A percentile compares a stretch with the other conserved stretches of the same genome.
Evolutionary conservation across 2,888 invertebrate species (phyloP).

Genomic region (Ectropis crepuscularia): DNA sequence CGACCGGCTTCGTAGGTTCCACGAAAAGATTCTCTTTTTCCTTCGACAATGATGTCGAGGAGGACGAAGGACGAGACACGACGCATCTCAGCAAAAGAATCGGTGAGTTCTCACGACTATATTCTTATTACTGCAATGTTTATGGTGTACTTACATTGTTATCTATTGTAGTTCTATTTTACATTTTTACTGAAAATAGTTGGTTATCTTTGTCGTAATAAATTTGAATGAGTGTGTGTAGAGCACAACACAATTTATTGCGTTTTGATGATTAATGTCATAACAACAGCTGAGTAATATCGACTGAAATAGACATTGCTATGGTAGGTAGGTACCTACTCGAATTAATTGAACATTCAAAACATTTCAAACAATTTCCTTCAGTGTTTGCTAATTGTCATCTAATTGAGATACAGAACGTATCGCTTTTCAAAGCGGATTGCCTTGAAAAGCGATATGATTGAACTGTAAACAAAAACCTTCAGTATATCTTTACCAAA

Average conservation of each 20-base stretch:
- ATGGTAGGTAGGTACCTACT: too few species aligned
- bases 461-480: slow-evolving; percentile 6
- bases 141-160: slow-evolving; percentile 6
- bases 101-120: slow-evolving; percentile 57
- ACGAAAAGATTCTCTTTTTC: slow-evolving; percentile 81
- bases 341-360: too few species aligned
- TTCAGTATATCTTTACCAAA: slow-evolving; percentile 5
- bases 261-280: too few species aligned
- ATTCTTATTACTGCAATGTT: slow-evolving; percentile 8
- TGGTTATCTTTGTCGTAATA: neutral
- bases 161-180: neutral
- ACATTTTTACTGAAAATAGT: neutral
- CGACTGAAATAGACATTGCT: too few species aligned
- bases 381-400: too few species aligned
- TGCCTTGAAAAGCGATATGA: neutral
- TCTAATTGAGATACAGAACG: too few species aligned
- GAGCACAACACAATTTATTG: too few species aligned
- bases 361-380: too few species aligned
- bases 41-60: slow-evolving; percentile 78
- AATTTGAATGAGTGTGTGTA: too few species aligned
- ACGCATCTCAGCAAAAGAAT: slow-evolving; percentile 69
- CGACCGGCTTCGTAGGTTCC: slow-evolving; percentile 77
- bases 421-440: too few species aligned
- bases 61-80: slow-evolving; percentile 70
- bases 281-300: too few species aligned